Percentiles rank a stretch among this genome's conserved stretches.
These are phyloP conservation scores for Tarsius wallacei DNA, from an alignment of 2,797 vertebrate genomes.

Conservation along the genomic window DNA sequence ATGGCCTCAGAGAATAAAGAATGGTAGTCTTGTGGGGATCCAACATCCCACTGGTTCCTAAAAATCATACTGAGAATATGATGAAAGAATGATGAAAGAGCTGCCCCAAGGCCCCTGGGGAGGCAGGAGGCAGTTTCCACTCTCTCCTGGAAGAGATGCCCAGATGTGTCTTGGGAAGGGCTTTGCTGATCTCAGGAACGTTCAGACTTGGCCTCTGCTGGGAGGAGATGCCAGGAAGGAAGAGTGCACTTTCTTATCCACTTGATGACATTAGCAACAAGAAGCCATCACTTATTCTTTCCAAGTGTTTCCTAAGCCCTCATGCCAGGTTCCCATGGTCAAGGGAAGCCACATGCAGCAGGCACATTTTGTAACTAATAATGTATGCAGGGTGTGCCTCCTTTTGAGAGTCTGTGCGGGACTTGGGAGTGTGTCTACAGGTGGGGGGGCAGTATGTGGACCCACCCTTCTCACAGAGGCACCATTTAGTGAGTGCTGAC, in stretches of 20 bases:
- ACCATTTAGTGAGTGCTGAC: neutral
- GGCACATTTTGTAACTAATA: neutral
- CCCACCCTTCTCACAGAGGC: neutral
- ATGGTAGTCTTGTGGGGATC: neutral
- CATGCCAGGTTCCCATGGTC: neutral
- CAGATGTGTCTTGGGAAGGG: conserved; percentile 30
- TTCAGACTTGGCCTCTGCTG: neutral
- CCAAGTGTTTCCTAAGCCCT: neutral
- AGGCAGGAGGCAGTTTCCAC: conserved; percentile 10
- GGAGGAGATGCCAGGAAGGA: neutral
- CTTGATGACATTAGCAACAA: neutral
- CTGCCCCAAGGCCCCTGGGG: conserved; percentile 20
- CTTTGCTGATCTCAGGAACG: neutral
- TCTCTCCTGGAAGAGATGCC: conserved; percentile 29
- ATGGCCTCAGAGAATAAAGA: conserved; percentile 13
- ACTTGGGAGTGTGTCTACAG: neutral
- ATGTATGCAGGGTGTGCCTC: neutral
- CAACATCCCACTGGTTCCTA: neutral
- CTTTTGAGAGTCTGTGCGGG: neutral
- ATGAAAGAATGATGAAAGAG: conserved; percentile 60
- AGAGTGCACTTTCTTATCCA: neutral
- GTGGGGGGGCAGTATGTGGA: neutral
- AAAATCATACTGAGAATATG: conserved; percentile 51
- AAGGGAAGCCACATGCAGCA: neutral
- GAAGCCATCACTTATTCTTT: neutral